These are phyloP conservation scores for Malurus alboscapulatus DNA, from an alignment of 2,113 vertebrate species.

Conservation along the genomic window DNA sequence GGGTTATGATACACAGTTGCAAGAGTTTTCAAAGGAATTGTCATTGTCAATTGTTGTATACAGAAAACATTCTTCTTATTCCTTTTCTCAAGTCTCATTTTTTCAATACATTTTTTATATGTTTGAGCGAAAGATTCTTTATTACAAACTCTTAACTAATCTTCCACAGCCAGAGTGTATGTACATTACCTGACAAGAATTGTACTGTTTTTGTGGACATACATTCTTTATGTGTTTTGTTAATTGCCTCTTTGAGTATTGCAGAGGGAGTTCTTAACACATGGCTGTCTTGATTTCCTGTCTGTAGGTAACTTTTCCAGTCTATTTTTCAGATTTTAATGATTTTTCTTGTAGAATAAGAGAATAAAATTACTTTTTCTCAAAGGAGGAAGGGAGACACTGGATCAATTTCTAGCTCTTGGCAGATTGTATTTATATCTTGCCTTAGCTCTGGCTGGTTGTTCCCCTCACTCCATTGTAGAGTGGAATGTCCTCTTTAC, in stretches of 20 bases:
- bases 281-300: background rate
- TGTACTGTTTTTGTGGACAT: background rate
- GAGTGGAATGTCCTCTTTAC: background rate
- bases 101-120: background rate
- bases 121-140: background rate
- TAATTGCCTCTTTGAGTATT: background rate
- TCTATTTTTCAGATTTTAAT: background rate
- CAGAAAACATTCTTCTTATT: background rate
- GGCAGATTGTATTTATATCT: background rate
- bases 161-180: background rate
- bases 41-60: background rate
- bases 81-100: background rate
- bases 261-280: background rate
- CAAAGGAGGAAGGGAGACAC: background rate
- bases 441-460: background rate
- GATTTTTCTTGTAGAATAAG: background rate
- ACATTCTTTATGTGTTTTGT: background rate
- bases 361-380: background rate
- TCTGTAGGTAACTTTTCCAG: background rate
- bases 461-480: background rate
- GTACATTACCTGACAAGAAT: background rate
- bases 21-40: background rate
- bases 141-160: background rate
- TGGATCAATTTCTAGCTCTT: background rate
- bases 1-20: background rate